Base-by-base conservation (phyloP, 2,888 invertebrate species). In the Rhyacophila evoluta region DNA sequence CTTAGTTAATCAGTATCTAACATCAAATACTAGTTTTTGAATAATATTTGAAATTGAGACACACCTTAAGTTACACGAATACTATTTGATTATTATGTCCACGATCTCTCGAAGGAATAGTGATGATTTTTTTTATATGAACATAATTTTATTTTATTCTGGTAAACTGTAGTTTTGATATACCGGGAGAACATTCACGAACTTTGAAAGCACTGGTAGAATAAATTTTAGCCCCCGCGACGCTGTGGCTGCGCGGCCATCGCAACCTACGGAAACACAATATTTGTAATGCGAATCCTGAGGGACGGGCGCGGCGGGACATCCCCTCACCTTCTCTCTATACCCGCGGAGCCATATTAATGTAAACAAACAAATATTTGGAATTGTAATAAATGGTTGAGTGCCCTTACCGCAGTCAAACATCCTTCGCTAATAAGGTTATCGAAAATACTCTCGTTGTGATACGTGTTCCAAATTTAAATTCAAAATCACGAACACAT, bases 311-410 rank as follows among this genome's bases (percentile, higher is more conserved):
- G 68, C 41, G 75, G 75, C 38, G 72, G 36, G 76, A 70, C 10
- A 15, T 75, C 79, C 72, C 79, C 55, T 73, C 29, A 28, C 71
- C 39, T 55, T 71, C 74, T 19, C 19, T 39, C 15, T 25, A 55
- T 55, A 55, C 69, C 36, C 41, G 70, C 74, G 55, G 38, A 78
- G 67, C 74, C 55, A 55, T 55, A 55, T 55, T 55, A 79, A 74
- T 76, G 76, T 76, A 81, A 81, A 81, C 80, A 81, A 70, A 79
- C 79, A 80, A 81, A 81, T 81, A 81, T 81, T 81, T 80, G 81
- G 55, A 79, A 74, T 79, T 72, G 76, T 80, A 80, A 81, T 81
- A 81, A 81, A 80, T 77, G 81, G 72, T 81, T 69, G 79, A 81
- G 78, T 80, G 77, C 78, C 70, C 73, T 74, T 70, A 70, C 55